A percentile compares a stretch with the other conserved stretches of the same genome.
These are phyloP conservation scores for Mugil cephalus DNA, from an alignment of 2,113 vertebrate species.

Conservation along the genomic window DNA sequence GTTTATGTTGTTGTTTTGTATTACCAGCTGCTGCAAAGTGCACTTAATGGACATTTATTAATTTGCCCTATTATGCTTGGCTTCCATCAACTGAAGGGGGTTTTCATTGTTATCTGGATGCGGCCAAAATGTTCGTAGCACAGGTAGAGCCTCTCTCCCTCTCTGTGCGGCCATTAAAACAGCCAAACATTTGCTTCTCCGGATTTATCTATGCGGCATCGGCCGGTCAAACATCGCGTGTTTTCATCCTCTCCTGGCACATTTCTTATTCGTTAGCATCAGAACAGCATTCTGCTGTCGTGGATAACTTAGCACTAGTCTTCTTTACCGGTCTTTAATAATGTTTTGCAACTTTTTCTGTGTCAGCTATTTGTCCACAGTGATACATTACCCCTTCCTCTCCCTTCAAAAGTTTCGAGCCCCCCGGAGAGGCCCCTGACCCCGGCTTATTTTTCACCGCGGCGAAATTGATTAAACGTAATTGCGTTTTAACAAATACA, in stretches of 20 bases:
- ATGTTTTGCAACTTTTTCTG: neutral
- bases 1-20: neutral
- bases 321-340: conserved; percentile 18
- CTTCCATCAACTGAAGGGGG: neutral
- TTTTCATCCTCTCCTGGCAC: neutral
- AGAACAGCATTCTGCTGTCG: conserved; percentile 35
- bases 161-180: conserved; percentile 17
- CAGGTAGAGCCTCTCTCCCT: neutral
- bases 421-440: conserved; percentile 36
- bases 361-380: conserved; percentile 13
- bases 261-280: conserved; percentile 9
- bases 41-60: conserved; percentile 39
- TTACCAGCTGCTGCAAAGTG: conserved; percentile 22
- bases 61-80: conserved; percentile 14
- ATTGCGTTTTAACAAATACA: conserved; percentile 79
- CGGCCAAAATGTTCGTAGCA: neutral
- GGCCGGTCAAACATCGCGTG: neutral
- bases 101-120: conserved; percentile 11
- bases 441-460: conserved; percentile 67
- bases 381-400: conserved; percentile 37
- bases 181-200: conserved; percentile 9
- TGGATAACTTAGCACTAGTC: conserved; percentile 45
- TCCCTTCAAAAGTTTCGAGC: conserved; percentile 19
- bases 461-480: conserved; percentile 75
- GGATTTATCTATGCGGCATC: neutral